Evolutionary conservation across 2,888 invertebrate genomes (phyloP).

Genomic region (Mylabris sibirica): DNA sequence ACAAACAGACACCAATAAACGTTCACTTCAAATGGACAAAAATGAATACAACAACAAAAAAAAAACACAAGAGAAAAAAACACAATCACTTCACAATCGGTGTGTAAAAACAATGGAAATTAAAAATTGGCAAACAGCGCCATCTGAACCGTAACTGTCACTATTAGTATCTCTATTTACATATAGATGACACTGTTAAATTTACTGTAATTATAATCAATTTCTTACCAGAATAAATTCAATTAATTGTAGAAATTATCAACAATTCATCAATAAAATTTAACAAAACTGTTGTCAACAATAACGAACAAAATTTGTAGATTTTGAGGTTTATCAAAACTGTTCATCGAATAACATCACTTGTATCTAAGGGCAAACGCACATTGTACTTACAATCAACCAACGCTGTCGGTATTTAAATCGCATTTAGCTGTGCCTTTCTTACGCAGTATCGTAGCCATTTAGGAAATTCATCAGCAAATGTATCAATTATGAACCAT

Average conservation of each 20-base stretch:
- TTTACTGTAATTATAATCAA: not conserved
- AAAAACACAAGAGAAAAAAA: slow-evolving; percentile 20
- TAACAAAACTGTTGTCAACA: too few relatives aligned
- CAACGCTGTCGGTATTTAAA: too few relatives aligned
- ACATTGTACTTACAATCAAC: too few relatives aligned
- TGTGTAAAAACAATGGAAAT: slow-evolving; percentile 56
- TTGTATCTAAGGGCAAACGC: too few relatives aligned
- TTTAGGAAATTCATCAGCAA: too few relatives aligned
- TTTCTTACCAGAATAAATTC: not conserved
- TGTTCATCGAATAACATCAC: too few relatives aligned
- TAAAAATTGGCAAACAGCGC: slow-evolving; percentile 45
- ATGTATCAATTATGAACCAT: too few relatives aligned
- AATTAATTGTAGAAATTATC: not conserved
- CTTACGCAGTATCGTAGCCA: too few relatives aligned
- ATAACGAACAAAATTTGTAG: too few relatives aligned
- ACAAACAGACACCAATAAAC: slow-evolving; percentile 26
- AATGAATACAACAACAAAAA: slow-evolving; percentile 39
- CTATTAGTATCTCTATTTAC: not conserved
- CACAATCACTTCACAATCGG: slow-evolving; percentile 43
- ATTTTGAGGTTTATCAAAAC: too few relatives aligned
- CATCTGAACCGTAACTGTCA: slow-evolving; percentile 37
- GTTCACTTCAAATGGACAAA: slow-evolving; percentile 39
- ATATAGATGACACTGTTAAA: not conserved
- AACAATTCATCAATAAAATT: too few relatives aligned
- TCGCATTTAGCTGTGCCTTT: too few relatives aligned